Evolutionary conservation across 2,888 invertebrate species (phyloP), one percentile per base, ranked within the genome.

Genomic region (Idaea dimidiata): DNA sequence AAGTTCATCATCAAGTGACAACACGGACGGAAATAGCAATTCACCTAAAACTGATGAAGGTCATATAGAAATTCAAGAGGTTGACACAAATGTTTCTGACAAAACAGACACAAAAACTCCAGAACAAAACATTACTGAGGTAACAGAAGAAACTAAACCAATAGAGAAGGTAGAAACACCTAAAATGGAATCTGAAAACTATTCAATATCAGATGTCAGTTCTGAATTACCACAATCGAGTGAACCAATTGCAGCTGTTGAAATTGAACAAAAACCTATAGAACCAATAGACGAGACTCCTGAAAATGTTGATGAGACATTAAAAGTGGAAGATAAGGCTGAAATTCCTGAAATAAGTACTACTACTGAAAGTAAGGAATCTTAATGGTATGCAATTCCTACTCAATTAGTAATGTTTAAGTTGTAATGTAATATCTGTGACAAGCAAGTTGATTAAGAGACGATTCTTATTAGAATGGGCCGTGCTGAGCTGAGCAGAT

Each of bases 1-100:
- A 70, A 91, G 89, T 71, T 91, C 90, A 18, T 89, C 89, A 43
- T 90, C 90, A 14, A 91, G 90, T 80, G 92, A 91, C 61, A 91
- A 89, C 61, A 91, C 87, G 63, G 90, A 91, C 80, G 87, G 87
- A 1, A 91, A 88, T 65, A 91, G 91, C 66, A 89, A 87, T 69
- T 92, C 93, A 10, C 91, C 93, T 4, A 91, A 89, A 72, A 72
- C 81, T 57, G 86, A 76, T 75, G 83, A 88, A 65, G 75, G 76
- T 43, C 81, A 80, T 14, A 76, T 80, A 63, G 87, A 86, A 63
- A 71, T 76, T 14, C 81, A 82, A 32, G 84, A 86, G 60, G 43
- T 43, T 43, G 43, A 43, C 6, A 43, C 43, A 43, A 43, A 43
- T 43, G 10, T 43, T 43, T 3, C 43, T 1, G 43, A 43, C 3